These are phyloP conservation scores for Poecilus cupreus DNA, from an alignment of 2,888 invertebrate genomes.

Conservation along the genomic window DNA sequence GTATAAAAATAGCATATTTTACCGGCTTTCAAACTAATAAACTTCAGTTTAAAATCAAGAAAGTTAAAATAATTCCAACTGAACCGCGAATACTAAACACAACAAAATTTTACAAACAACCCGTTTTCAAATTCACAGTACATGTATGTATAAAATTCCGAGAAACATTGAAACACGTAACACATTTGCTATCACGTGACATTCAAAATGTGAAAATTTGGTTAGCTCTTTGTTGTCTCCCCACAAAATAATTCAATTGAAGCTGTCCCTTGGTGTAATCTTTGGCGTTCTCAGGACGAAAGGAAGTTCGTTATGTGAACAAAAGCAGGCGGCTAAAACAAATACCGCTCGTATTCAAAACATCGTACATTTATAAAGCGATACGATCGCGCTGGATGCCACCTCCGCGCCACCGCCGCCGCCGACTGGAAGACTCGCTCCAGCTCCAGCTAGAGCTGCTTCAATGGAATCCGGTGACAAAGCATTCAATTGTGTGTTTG, in stretches of 20 bases:
- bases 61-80: no score
- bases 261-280: conserved; percentile 40
- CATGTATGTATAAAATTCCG: no score
- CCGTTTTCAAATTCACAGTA: no score
- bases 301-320: conserved; percentile 55
- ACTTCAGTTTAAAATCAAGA: no score
- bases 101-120: no score
- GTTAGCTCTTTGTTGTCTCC: conserved; percentile 21
- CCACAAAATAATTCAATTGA: conserved; percentile 23
- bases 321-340: conserved; percentile 51
- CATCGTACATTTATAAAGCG: conserved; percentile 55
- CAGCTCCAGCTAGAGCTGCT: not conserved
- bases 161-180: no score
- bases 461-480: conserved; percentile 55
- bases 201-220: conserved; percentile 21
- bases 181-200: not conserved
- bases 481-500: conserved; percentile 53
- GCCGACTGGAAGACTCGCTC: not conserved
- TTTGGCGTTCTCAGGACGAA: conserved; percentile 29
- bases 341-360: conserved; percentile 55
- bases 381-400: conserved; percentile 48
- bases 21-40: no score
- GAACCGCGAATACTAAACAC: no score
- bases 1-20: no score
- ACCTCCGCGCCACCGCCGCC: no score